phyloP scores from a whole-genome alignment of 2,113 vertebrate genomes.

The Anarrhichthys ocellatus region DNA sequence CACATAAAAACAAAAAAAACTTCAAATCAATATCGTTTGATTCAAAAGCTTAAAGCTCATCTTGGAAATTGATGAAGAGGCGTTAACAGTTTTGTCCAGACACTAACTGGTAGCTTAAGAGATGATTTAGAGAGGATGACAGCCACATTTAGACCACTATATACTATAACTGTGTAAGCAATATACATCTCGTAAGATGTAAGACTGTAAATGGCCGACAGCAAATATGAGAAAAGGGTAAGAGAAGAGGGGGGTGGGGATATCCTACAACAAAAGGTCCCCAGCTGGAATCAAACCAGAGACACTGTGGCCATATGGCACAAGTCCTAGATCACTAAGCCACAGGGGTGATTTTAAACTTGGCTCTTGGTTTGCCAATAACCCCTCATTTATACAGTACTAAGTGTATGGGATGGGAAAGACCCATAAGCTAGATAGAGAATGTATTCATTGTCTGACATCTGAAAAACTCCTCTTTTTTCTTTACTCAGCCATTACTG shows the following conservation, averaged over 20 bases:
- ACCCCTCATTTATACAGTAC: neutral
- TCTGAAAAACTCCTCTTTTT: neutral
- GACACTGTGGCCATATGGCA: slow-evolving; percentile 9
- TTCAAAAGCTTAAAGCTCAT: neutral
- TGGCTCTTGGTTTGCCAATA: neutral
- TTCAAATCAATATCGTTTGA: neutral
- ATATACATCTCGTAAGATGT: neutral
- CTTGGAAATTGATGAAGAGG: neutral
- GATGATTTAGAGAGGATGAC: neutral
- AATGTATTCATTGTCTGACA: slow-evolving; percentile 3
- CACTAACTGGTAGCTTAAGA: neutral
- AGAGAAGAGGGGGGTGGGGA: neutral
- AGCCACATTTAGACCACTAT: neutral
- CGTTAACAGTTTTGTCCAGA: neutral
- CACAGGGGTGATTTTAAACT: neutral
- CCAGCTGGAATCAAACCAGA: neutral
- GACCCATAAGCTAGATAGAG: neutral
- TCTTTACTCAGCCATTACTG: neutral
- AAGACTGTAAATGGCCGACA: neutral
- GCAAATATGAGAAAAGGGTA: neutral
- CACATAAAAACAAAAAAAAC: neutral
- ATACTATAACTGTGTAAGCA: neutral
- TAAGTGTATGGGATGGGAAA: neutral
- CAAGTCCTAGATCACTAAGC: neutral
- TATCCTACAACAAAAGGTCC: neutral